Evolutionary conservation across 2,113 vertebrate genomes (phyloP).

Genomic region (Pagrus major): DNA sequence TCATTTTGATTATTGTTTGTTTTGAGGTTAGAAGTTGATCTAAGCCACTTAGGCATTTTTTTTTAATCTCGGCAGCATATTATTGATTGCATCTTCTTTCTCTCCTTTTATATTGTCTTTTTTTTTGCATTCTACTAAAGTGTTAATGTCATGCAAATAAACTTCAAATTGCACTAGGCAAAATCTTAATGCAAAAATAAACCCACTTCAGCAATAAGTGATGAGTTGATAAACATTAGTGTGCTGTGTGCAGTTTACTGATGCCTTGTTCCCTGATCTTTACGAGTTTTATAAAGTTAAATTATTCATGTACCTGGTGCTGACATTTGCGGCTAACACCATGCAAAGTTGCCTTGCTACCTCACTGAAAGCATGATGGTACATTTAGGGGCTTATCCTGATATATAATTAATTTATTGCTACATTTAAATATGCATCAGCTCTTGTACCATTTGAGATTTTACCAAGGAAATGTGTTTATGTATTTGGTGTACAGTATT

Average conservation of each 20-base stretch:
- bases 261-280: not conserved
- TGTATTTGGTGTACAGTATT: not conserved
- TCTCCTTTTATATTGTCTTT: not conserved
- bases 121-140: constrained; percentile 23
- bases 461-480: not conserved
- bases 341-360: not conserved
- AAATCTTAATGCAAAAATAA: constrained; percentile 11
- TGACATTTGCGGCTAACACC: not conserved
- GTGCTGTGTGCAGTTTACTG: not conserved
- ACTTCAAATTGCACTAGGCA: constrained; percentile 15
- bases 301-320: not conserved
- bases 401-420: not conserved
- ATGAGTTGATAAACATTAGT: not conserved
- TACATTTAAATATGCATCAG: not conserved
- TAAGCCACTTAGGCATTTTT: constrained; percentile 32
- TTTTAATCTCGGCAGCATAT: not conserved
- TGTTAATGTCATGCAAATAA: constrained; percentile 35
- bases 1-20: constrained; percentile 20
- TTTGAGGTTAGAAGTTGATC: constrained; percentile 22
- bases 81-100: constrained; percentile 22
- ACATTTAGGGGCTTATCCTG: not conserved
- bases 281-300: not conserved
- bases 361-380: not conserved
- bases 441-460: not conserved
- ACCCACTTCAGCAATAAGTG: not conserved